Base-by-base conservation (phyloP, 2,888 invertebrate species). In the Pseudococcus viburni region DNA sequence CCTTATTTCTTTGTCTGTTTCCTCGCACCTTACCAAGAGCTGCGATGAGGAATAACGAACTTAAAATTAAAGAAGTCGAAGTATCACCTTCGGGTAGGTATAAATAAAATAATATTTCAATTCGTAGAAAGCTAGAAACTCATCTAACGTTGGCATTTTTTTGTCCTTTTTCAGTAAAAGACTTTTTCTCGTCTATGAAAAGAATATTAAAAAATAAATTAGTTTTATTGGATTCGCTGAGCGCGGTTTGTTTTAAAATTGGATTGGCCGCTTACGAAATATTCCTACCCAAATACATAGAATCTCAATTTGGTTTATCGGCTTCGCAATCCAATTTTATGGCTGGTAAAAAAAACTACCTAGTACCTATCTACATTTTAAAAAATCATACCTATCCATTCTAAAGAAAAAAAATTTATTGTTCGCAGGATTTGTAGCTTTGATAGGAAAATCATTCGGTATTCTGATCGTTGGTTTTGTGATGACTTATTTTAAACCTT, bases 251-350 rank as follows among this genome's bases (percentile, higher is more conserved):
- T 42, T 92, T 92, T 68, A 90, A 92, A 89, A 91, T 92, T 46
- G 91, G 92, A 3, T 90, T 91, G 39, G 91, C 91, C 46, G 93
- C 93, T 0, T 92, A 92, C 89, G 92, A 92, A 90, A 93, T 92
- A 9, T 93, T 93, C 90, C 91, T 93, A 90, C 93, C 93, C 1
- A 93, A 93, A 90, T 93, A 93, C 90, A 92, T 93, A 86, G 93
- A 93, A 90, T 93, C 93, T 12, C 93, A 93, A 90, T 93, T 92
- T 90, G 91, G 91, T 6, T 91, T 92, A 59, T 92, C 93, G 0
- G 92, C 93, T 1, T 91, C 92, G 1, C 90, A 91, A 84, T 93
- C 93, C 1, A 93, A 92, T 89, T 91, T 93, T 33, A 91, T 93
- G 84, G 92, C 93, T 89, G 93, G 93, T 93, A 90, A 19, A 59